These are phyloP conservation scores for Ageneiosus marmoratus DNA, from an alignment of 2,113 vertebrate species.

Conservation along the genomic window DNA sequence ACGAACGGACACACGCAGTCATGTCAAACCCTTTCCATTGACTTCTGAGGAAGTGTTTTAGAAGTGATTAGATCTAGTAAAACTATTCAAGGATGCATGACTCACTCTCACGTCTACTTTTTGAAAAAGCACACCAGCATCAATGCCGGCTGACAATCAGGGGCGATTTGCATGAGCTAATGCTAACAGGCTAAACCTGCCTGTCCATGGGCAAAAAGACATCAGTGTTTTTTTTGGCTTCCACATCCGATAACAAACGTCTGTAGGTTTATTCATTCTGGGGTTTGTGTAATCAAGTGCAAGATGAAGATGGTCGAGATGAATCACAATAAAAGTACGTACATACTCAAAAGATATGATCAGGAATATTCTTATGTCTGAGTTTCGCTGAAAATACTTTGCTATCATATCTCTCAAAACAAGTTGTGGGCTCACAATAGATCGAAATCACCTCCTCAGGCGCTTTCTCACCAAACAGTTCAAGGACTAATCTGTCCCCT, in stretches of 20 bases:
- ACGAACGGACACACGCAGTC: background rate
- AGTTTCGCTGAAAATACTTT: background rate
- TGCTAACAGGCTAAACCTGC: background rate
- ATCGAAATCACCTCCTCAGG: background rate
- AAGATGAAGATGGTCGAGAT: no score
- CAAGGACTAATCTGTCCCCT: no score
- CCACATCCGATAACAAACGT: background rate
- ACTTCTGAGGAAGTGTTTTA: background rate
- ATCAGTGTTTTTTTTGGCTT: background rate
- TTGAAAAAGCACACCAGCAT: background rate
- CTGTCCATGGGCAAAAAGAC: background rate
- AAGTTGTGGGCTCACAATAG: background rate
- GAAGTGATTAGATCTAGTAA: background rate
- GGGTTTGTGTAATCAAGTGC: background rate
- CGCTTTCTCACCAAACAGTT: no score
- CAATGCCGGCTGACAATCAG: background rate
- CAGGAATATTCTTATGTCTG: background rate
- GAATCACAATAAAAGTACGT: no score
- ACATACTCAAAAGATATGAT: no score
- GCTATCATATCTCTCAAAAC: background rate
- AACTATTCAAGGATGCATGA: background rate
- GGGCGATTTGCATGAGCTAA: background rate
- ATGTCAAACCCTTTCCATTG: background rate
- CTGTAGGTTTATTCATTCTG: background rate
- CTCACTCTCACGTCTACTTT: background rate